Percentiles rank a stretch among this genome's conserved stretches.
phyloP scores from a whole-genome alignment of 1,140 invertebrate species.

The Lepidurus packardi region DNA sequence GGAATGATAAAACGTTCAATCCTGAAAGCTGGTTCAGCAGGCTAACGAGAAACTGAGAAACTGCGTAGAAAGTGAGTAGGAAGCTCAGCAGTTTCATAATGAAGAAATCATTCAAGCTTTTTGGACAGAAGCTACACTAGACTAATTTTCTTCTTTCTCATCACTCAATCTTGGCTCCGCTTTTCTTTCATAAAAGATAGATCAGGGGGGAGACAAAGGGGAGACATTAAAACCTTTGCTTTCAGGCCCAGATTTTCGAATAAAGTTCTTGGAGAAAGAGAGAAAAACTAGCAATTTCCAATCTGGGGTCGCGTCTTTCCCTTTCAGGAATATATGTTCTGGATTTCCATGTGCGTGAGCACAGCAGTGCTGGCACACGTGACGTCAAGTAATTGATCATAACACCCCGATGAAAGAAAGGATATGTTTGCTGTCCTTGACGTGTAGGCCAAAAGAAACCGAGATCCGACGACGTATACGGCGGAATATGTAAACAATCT shows the following conservation, averaged over 20 bases:
- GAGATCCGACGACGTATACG: background rate
- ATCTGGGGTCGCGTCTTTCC: too few relatives aligned
- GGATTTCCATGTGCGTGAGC: background rate
- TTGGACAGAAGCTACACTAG: too few relatives aligned
- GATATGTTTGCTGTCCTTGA: background rate
- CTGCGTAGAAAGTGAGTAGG: background rate
- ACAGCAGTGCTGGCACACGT: background rate
- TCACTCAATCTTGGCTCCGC: too few relatives aligned
- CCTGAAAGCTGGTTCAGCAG: background rate
- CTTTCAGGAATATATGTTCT: too few relatives aligned
- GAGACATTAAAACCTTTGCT: too few relatives aligned
- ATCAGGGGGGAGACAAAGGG: too few relatives aligned
- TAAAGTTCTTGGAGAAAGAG: too few relatives aligned
- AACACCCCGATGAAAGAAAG: background rate
- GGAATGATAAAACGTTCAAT: background rate
- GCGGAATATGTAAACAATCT: background rate
- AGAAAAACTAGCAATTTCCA: too few relatives aligned
- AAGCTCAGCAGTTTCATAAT: background rate
- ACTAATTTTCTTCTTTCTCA: too few relatives aligned
- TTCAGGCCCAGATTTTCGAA: too few relatives aligned
- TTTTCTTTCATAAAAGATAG: too few relatives aligned
- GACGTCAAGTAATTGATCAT: background rate
- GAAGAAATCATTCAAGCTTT: background rate
- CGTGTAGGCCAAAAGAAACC: background rate
- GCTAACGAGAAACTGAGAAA: conserved; percentile 4